phyloP scores from a whole-genome alignment of 2,797 vertebrate species.

The Eidolon dupreanum region DNA sequence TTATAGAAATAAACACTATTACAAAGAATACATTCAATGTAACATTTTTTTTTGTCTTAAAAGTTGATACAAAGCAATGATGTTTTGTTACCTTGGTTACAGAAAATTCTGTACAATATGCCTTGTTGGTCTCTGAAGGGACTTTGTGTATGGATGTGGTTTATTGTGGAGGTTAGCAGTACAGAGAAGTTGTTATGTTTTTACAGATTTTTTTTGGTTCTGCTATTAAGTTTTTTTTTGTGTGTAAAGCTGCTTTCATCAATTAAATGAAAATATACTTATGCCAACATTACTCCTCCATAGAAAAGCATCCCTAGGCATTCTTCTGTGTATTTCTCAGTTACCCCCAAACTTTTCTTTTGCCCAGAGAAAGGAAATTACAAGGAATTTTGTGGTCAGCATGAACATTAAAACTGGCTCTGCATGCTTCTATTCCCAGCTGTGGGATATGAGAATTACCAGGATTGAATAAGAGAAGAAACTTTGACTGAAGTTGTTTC shows the following conservation, averaged over 20 bases:
- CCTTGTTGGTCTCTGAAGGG: constrained; percentile 29
- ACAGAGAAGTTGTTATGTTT: not conserved
- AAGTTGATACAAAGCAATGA: constrained; percentile 47
- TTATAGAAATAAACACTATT: not conserved
- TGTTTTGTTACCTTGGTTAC: constrained; percentile 74
- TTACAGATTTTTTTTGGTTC: not conserved
- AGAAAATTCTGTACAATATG: constrained; percentile 45
- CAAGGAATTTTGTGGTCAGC: constrained; percentile 53
- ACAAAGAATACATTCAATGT: not conserved
- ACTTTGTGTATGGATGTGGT: not conserved
- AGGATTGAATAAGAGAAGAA: not conserved
- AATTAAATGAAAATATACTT: constrained; percentile 45
- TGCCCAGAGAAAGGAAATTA: constrained; percentile 38
- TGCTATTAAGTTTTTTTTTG: constrained; percentile 14
- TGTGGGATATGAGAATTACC: not conserved
- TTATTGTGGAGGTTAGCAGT: not conserved
- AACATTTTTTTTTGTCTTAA: constrained; percentile 40
- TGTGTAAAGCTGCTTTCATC: not conserved
- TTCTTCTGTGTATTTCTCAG: not conserved
- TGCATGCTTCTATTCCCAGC: not conserved
- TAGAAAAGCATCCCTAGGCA: not conserved
- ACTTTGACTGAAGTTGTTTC: not conserved
- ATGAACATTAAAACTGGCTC: not conserved
- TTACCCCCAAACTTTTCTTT: not conserved
- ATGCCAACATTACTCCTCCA: not conserved